Evolutionary conservation across 2,113 vertebrate genomes (phyloP).

Genomic region (Oncorhynchus gorbuscha): DNA sequence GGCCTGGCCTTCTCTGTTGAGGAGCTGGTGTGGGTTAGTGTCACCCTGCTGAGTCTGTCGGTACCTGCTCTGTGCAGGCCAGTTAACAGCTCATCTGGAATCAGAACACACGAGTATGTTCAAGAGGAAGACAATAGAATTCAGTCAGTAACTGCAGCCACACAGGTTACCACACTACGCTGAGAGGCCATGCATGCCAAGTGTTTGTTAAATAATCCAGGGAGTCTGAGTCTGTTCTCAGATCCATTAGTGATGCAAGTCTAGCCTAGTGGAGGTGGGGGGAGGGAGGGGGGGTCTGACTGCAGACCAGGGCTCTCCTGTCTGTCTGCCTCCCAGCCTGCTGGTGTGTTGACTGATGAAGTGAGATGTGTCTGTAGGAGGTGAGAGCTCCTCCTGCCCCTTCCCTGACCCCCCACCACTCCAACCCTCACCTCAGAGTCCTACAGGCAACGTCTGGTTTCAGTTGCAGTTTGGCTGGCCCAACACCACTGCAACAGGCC

Average conservation of each 20-base stretch:
- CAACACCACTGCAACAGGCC: slow-evolving; percentile 37
- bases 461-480: slow-evolving; percentile 36
- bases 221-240: not conserved
- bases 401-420: slow-evolving; percentile 41
- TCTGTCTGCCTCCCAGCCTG: slow-evolving; percentile 15
- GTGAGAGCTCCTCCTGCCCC: slow-evolving; percentile 20
- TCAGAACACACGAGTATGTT: not conserved
- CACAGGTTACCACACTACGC: not conserved
- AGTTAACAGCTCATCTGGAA: not conserved
- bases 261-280: slow-evolving; percentile 21
- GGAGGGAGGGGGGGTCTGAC: not conserved
- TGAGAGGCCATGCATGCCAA: not conserved
- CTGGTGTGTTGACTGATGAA: slow-evolving; percentile 54
- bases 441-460: slow-evolving; percentile 29
- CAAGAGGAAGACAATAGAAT: not conserved
- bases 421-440: slow-evolving; percentile 54
- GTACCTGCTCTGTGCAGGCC: not conserved
- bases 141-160: not conserved
- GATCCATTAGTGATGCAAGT: slow-evolving; percentile 11
- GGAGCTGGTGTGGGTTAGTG: not conserved
- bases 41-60: not conserved
- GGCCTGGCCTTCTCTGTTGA: not conserved
- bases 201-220: not conserved
- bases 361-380: slow-evolving; percentile 53
- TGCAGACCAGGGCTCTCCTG: not conserved